Percentiles rank a stretch among this genome's conserved stretches.
Evolutionary conservation across 2,888 invertebrate species (phyloP).

Genomic region (Athetis lepigone): DNA sequence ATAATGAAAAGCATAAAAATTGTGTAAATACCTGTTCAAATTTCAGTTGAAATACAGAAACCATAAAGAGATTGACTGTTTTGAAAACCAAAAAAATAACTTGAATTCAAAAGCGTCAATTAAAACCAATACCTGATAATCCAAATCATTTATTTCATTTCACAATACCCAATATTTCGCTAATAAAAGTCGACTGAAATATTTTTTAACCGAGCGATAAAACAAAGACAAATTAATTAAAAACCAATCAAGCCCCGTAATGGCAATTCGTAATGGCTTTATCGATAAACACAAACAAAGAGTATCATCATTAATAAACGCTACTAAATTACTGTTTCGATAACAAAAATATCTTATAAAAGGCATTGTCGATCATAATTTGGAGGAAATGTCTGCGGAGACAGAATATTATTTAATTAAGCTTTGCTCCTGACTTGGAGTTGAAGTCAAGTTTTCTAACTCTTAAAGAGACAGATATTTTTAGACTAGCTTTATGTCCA

Average conservation of each 20-base stretch:
- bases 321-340: slow-evolving; percentile 42
- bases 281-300: slow-evolving; percentile 30
- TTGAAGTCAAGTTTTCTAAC: too few species aligned
- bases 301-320: slow-evolving; percentile 34
- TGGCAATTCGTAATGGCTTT: slow-evolving; percentile 33
- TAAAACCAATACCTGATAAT: neutral
- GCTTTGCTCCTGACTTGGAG: too few species aligned
- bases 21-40: neutral
- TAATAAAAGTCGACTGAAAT: neutral
- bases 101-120: neutral
- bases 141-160: neutral
- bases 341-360: slow-evolving; percentile 17
- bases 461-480: too few species aligned
- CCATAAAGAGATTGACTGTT: too few species aligned
- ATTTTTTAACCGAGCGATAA: neutral
- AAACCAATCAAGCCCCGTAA: slow-evolving; percentile 50
- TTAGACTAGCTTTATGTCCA: too few species aligned
- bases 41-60: neutral
- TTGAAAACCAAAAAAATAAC: too few species aligned
- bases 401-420: neutral
- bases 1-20: too few species aligned
- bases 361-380: slow-evolving; percentile 8
- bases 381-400: neutral
- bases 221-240: slow-evolving; percentile 46
- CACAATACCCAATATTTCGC: neutral